phyloP scores from a whole-genome alignment of 2,113 vertebrate genomes.

The Oplegnathus fasciatus region DNA sequence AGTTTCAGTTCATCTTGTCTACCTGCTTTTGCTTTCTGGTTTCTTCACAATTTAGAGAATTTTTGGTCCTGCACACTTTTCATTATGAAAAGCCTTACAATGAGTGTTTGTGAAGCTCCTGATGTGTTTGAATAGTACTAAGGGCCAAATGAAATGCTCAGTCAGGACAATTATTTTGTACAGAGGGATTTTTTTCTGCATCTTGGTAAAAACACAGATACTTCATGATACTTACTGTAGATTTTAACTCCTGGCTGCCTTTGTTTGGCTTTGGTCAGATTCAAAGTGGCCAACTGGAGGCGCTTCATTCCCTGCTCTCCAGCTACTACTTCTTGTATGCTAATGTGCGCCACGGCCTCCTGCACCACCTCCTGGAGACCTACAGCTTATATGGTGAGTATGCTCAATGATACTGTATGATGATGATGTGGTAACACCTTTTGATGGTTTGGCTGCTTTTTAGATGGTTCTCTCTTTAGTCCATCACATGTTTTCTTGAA shows the following conservation, averaged over 20 bases:
- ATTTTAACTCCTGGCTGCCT: constrained; percentile 14
- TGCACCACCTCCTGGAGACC: constrained; percentile 84
- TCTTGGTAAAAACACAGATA: neutral
- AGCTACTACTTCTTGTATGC: constrained; percentile 86
- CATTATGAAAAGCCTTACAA: neutral
- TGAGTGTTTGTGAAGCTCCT: neutral
- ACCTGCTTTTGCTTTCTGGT: neutral
- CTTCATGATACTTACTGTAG: neutral
- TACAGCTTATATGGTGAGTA: constrained; percentile 84
- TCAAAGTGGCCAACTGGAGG: constrained; percentile 73
- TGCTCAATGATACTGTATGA: neutral
- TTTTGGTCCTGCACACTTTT: too few species aligned
- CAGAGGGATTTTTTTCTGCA: neutral
- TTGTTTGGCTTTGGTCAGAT: constrained; percentile 75
- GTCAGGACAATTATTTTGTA: neutral
- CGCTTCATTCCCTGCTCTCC: constrained; percentile 83
- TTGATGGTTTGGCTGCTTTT: neutral
- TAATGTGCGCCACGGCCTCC: constrained; percentile 83
- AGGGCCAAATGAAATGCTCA: neutral
- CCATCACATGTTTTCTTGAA: neutral
- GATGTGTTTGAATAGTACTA: neutral
- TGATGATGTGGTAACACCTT: neutral
- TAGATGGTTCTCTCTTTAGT: neutral
- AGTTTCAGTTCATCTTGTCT: neutral
- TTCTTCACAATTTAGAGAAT: neutral